Base-by-base conservation (phyloP, 30 jellyfish, hydroid and myxozoan genomes). In the Morbakka virulenta region DNA sequence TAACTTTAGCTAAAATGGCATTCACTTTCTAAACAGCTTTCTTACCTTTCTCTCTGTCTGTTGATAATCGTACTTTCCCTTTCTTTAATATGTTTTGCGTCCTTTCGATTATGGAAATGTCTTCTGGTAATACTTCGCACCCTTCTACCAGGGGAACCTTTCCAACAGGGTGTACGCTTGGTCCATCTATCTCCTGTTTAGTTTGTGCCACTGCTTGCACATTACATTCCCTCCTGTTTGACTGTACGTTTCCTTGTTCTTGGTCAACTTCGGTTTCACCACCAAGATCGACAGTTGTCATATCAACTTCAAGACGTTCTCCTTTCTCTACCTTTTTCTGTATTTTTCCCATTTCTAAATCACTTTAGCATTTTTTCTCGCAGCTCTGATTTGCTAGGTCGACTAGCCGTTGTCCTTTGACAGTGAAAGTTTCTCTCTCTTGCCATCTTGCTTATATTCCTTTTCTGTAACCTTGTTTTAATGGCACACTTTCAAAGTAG, bases 121-220 rank as follows among this genome's bases (percentile, higher is more conserved):
- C 12, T 64, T 25, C 62, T 64, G 62, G 75, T 11, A 51, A 64
- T 29, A 64, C 27, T 64, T 64, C 62, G 75, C 75, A 64, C 75
- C 75, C 75, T 11, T 64, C 75, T 11, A 64, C 75, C 13, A 64
- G 32, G n/a, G 12, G 75, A 25, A 11, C 0, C 62, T 64, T 64
- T 64, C 75, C 75, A 9, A 26, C 75, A 64, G 75, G 75, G 75
- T 64, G 63, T 64, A 3, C 75, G 62, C 75, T 64, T 64, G 50
- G 4, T 64, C 75, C 31, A 25, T 64, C 50, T 28, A 25, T 64
- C 75, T 28, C 75, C 25, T 12, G 13, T 53, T 21, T 31, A 17
- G 4, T 53, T 12, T 21, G 13, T 53, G 11, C 25, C 20, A 17
- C 3, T 64, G 0, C 50, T 29, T 0, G n/a, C n/a, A n/a, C n/a